Evolutionary conservation across 2,797 vertebrate species (phyloP).

Genomic region (Orientallactaga sibirica): DNA sequence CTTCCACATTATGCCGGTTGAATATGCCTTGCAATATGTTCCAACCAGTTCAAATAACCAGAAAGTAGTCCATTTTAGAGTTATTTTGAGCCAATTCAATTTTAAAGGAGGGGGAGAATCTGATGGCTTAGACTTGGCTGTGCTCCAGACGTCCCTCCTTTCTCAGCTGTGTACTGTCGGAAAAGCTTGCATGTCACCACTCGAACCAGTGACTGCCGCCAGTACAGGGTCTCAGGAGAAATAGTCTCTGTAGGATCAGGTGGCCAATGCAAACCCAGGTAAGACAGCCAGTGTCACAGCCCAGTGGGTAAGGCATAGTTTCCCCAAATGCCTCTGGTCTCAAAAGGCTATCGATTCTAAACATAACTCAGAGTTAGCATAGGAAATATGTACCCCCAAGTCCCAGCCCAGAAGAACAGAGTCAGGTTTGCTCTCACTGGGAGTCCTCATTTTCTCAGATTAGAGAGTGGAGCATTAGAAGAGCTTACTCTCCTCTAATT

Average conservation of each 20-base stretch:
- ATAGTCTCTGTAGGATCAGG: not conserved
- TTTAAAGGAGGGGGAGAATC: not conserved
- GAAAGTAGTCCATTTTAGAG: conserved; percentile 14
- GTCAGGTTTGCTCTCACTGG: not conserved
- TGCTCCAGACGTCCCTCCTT: not conserved
- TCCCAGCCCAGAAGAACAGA: not conserved
- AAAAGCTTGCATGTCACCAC: not conserved
- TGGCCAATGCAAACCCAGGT: not conserved
- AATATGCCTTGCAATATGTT: not conserved
- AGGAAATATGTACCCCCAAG: not conserved
- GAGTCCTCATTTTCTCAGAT: conserved; percentile 58
- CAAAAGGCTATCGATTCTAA: not conserved
- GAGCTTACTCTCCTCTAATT: conserved; percentile 2
- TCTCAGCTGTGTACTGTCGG: not conserved
- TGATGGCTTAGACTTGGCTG: not conserved
- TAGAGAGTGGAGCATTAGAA: conserved; percentile 47
- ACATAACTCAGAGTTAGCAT: too few relatives aligned
- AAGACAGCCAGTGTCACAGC: not conserved
- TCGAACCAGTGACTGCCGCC: not conserved
- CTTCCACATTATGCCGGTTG: not conserved
- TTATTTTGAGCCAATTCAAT: conserved; percentile 43
- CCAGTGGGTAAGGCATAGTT: not conserved
- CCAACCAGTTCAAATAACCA: conserved; percentile 30
- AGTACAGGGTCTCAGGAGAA: not conserved
- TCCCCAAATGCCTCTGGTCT: not conserved